Base-by-base conservation (phyloP, 2,888 invertebrate species). In the Orchesella flavescens region DNA sequence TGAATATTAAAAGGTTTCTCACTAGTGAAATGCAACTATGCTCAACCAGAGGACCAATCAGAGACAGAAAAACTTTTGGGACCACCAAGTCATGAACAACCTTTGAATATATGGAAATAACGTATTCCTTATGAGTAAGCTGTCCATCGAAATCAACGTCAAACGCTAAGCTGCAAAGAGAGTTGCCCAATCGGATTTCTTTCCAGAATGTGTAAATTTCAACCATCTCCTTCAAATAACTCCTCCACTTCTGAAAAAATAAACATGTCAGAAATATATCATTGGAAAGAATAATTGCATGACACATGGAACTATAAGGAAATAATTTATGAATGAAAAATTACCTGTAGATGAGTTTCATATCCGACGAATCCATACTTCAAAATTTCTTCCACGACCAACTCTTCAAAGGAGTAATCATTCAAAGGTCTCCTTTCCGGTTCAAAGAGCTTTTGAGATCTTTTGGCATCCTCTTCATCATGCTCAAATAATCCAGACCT, bases 21-120 rank as follows among this genome's bases (percentile, higher is more conserved):
- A 80, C 79, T 23, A 46, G 21, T 43, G 72, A 68, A 43, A 80
- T 80, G n/a, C 79, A 80, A 3, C 46, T 63, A 10, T 73, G 55
- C n/a, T 80, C 79, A 13, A 57, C 21, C 3, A 73, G 44, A 15
- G 79, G 73, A 21, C 57, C 49, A 65, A 80, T 80, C 13, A 80
- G 23, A 15, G 21, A 13, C 23, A 72, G 10, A 46, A 80, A 80
- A 12, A 66, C 66, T 17, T 66, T 80, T 17, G 65, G 73, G 1
- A 44, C 19, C 15, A 73, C 57, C 10, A 73, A 10, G 0, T 63
- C 66, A 13, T 72, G 61, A 13, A 80, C 21, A 3, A 15, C 23
- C 13, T 80, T 46, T 0, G 79, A 72, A 0, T 55, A 57, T 17
- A 80, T 15, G 1, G 79, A 13, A 55, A 80, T 73, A 0, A 57